Evolutionary conservation across 1,140 invertebrate genomes (phyloP).

Genomic region (Orius laevigatus): DNA sequence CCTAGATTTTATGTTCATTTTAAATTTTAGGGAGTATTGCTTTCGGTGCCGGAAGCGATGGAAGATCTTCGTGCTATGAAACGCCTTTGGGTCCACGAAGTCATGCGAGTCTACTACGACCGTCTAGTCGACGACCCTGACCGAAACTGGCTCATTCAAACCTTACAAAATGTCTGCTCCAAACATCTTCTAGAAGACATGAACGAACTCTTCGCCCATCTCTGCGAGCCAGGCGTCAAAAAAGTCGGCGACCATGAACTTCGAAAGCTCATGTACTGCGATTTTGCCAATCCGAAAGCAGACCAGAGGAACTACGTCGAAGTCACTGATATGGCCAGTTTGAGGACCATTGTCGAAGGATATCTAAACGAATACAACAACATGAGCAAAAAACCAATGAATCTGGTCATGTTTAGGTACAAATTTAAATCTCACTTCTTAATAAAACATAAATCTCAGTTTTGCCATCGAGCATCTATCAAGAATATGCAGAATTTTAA

Average conservation of each 20-base stretch:
- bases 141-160: slow-evolving; percentile 60
- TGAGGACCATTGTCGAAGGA: slow-evolving; percentile 72
- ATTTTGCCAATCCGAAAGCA: slow-evolving; percentile 87
- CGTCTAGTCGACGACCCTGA: slow-evolving; percentile 70
- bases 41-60: slow-evolving; percentile 85
- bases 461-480: slow-evolving; percentile 92
- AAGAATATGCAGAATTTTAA: slow-evolving; percentile 76
- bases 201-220: slow-evolving; percentile 32
- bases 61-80: slow-evolving; percentile 78
- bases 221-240: slow-evolving; percentile 11
- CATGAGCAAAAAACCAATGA: slow-evolving; percentile 95
- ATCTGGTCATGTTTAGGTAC: slow-evolving; percentile 86
- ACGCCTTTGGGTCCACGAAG: slow-evolving; percentile 86
- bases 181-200: slow-evolving; percentile 34
- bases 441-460: slow-evolving; percentile 28
- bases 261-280: slow-evolving; percentile 80
- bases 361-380: slow-evolving; percentile 88
- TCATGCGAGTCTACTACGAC: slow-evolving; percentile 85
- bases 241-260: slow-evolving; percentile 57
- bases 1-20: too few species aligned
- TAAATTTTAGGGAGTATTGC: slow-evolving; percentile 80
- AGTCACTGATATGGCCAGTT: slow-evolving; percentile 63
- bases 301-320: slow-evolving; percentile 79
- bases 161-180: slow-evolving; percentile 28
- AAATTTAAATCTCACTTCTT: slow-evolving; percentile 12